Base-by-base conservation (phyloP, 2,888 invertebrate genomes). In the Drepana falcataria region DNA sequence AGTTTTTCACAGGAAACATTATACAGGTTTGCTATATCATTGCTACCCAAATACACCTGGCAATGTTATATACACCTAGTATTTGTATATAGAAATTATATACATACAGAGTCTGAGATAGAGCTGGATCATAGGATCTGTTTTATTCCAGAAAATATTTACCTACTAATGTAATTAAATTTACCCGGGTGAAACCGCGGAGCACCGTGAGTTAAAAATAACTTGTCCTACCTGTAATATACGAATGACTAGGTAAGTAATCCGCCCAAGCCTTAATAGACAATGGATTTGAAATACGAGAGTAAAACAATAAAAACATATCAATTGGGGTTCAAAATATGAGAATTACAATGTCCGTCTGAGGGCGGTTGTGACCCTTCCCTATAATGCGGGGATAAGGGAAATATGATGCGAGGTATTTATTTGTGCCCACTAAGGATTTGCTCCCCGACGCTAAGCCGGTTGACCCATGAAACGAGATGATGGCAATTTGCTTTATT, bases 341-440 rank as follows among this genome's bases (percentile, higher is more conserved):
- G 72, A 70, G 77, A 71, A 79, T 81, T 81, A 81, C 65, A 54
- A 64, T 63, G 57, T 62, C 63, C 66, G 61, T 37, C 51, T 51
- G 51, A 51, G 55, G 76, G 73, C 70, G 71, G 73, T 71, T 72
- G 85, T 89, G 91, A 91, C 91, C 91, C 89, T 83, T 78, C 81
- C 78, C 73, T 78, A 75, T 85, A 82, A 84, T 83, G 68, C 72
- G 65, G 75, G 86, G 90, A 90, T 90, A 83, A 90, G 69, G 77
- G 79, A 86, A 88, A 87, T 87, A 87, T 87, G 86, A 89, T 87
- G 81, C 75, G 79, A 75, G 74, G 85, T 83, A 86, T 87, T 89
- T 88, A 90, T 89, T 90, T 89, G 84, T 89, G 88, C 80, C 77
- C 82, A 81, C 78, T 84, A 83, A 85, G 85, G 87, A 84, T 82